Base-by-base conservation (phyloP, 2,797 vertebrate genomes). In the Telmatherina bonti region DNA sequence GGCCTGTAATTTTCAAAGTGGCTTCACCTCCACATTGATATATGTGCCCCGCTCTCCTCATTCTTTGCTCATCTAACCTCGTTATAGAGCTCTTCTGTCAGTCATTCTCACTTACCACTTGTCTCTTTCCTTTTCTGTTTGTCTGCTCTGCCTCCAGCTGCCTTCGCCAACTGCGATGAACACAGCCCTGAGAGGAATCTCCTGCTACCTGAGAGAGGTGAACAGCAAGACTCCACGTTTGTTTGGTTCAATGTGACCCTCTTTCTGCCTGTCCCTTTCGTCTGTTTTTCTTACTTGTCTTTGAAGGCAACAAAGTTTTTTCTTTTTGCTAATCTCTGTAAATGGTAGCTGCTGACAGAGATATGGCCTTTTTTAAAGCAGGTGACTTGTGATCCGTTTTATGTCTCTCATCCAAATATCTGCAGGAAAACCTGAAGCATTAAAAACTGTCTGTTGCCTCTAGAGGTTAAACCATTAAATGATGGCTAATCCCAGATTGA, bases 151-250 rank as follows among this genome's bases (percentile, higher is more conserved):
- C 54, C 70, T 86, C 65, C 82, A 97, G 96, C 90, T 97, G 79
- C 93, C 96, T 5, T 97, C 96, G 1, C 96, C 96, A 0, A 95
- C 96, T 4, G 95, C 96, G 3, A 96, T 96, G 96, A 96, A 94
- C 51, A 94, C 94, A 0, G 96, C 96, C 0, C 89, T 97, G 74
- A 93, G 96, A 88, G 96, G 96, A 54, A 97, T 97, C 85, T 97
- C 96, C 88, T 97, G 95, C 84, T 97, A 97, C 86, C 92, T 97
- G 83, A 95, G 95, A 95, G 96, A 97, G 96, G 96, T 97, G 89
- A 91, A 16, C 73, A 41, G 51, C 51, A 53, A 15, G 36, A 71
- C 45, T 41, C 26, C 18, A 24, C 38, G 26, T 24, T n/a, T 55
- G 52, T 68, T 59, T 57, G 8, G 18, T 54, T 63, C 67, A 33